Percentiles rank a stretch among this genome's conserved stretches.
Evolutionary conservation across 2,113 vertebrate genomes (phyloP).

Genomic region (Microcebus lehilahytsara): DNA sequence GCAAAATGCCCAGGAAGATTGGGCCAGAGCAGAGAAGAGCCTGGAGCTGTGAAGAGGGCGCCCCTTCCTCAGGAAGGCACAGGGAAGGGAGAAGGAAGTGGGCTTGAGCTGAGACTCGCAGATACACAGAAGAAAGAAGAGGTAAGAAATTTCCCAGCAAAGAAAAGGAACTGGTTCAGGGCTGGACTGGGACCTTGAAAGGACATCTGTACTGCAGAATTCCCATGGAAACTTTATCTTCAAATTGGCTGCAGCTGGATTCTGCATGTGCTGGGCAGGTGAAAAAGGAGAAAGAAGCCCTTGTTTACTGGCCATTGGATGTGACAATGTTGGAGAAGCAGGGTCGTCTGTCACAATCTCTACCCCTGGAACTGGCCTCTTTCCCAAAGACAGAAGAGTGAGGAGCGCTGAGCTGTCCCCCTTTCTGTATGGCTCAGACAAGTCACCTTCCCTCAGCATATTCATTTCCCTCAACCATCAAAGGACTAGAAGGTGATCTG

Average conservation of each 20-base stretch:
- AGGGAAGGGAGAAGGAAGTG: neutral
- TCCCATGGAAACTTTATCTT: neutral
- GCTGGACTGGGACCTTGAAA: neutral
- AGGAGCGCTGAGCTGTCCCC: neutral
- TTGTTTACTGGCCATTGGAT: neutral
- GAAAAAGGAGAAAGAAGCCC: neutral
- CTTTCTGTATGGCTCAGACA: rapidly evolving
- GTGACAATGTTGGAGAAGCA: neutral
- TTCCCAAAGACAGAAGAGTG: neutral
- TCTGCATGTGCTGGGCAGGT: neutral
- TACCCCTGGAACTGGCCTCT: neutral
- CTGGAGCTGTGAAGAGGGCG: neutral
- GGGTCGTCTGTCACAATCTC: too few relatives aligned
- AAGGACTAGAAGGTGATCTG: neutral
- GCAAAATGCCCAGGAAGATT: neutral
- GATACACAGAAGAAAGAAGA: neutral
- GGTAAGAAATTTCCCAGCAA: neutral
- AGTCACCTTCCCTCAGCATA: rapidly evolving
- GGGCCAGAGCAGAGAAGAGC: neutral
- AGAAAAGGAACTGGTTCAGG: neutral
- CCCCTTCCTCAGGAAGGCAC: neutral
- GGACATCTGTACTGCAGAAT: neutral
- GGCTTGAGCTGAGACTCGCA: neutral
- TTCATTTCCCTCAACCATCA: too few relatives aligned
- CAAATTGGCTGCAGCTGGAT: neutral